Base-by-base conservation (phyloP, 2,113 vertebrate genomes). In the Zingel zingel region DNA sequence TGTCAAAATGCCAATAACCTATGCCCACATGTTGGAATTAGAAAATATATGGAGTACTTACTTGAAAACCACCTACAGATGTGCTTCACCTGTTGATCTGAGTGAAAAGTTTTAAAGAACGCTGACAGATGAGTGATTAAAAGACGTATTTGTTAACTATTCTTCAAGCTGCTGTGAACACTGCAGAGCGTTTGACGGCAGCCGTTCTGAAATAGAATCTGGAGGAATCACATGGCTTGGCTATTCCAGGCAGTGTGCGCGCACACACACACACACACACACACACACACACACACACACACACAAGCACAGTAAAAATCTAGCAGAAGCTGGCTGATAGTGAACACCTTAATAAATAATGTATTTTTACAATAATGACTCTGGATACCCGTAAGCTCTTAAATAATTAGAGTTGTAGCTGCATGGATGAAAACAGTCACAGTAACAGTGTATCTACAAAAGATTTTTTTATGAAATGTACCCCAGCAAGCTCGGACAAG, bases 151-250 rank as follows among this genome's bases (percentile, higher is more conserved):
- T 82, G 51, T 63, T 66, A 64, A 62, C 80, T 54, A 61, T 71
- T 79, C 78, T 61, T 71, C 54, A 21, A 43, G 62, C 51, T 45
- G 21, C 59, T n/a, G 73, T 47, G 73, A 74, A 25, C 67, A 85
- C 56, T 80, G 75, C 72, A 61, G 56, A 21, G 50, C 0, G 58
- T 83, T 83, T 77, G 78, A 79, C 69, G 30, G 76, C 73, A 23
- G 30, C 61, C 6, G 71, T 27, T 89, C 91, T 88, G 86, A 95
- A 95, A 95, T 94, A 94, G 92, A 89, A 88, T n/a, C 89, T 66
- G 82, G 66, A 76, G 85, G 91, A 92, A 94, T 95, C 95, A 95
- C 94, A 93, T 95, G 93, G 83, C 82, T 65, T 16, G 45, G 91
- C 90, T 95, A 95, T 95, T 95, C 91, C 89, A 83, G 93, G 94